Evolutionary conservation across 2,113 vertebrate genomes (phyloP), one percentile per base, ranked within the genome.

Genomic region (Myotis brandtii): DNA sequence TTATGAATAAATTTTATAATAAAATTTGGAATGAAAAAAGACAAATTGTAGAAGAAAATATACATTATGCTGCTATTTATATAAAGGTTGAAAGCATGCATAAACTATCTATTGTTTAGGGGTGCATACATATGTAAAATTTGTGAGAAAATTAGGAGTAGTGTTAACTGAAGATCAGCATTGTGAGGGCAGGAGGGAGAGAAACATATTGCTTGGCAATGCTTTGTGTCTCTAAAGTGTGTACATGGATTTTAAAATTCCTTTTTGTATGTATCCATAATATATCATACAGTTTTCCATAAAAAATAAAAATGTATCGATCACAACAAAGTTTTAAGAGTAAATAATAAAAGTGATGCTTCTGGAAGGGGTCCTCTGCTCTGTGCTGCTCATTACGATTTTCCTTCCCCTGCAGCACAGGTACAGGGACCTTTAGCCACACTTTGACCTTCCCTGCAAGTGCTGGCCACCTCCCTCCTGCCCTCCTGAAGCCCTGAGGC

Each of bases 141-240:
- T 69, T 27, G 30, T 70, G 54, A 70, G 73, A 75, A 79, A 91
- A 95, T 62, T 52, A 83, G 84, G 52, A 43, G 11, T 20, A 14
- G 43, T 85, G 73, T 7, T 77, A 54, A 77, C 30, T 9, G 12
- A 91, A 75, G 32, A 46, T 67, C 64, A 80, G 54, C 5, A 37
- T 30, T 56, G 12, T 43, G 14, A 75, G 30, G 76, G 40, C 43
- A n/a, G 21, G n/a, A 56, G 18, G 32, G 93, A 86, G 73, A 69
- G 69, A 25, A 69, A 34, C 11, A 25, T 2, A 8, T 66, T 40
- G 23, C 50, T 64, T 40, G 17, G 32, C 5, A 32, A 54, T 67
- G 12, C 34, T 95, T 81, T 66, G 27, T 54, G 50, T 67, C 84
- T 81, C 95, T 93, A 59, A 96, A 89, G 43, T 67, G 37, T 66